These are phyloP conservation scores for Sarcophaga rosellei DNA, from an alignment of 2,888 invertebrate genomes.

Conservation along the genomic window DNA sequence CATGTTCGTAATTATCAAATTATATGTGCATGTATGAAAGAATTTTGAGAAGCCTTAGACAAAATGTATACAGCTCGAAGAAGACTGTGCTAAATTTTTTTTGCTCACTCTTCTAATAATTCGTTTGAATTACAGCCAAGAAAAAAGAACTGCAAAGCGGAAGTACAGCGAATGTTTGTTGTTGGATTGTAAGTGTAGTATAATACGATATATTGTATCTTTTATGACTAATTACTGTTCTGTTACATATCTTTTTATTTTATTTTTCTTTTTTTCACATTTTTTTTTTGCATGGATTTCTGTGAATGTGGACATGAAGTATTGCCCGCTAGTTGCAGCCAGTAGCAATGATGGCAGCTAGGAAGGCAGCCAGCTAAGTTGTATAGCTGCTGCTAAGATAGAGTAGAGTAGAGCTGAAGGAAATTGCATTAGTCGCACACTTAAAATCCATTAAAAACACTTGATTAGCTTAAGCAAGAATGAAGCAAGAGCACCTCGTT, in stretches of 20 bases:
- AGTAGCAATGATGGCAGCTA: background rate
- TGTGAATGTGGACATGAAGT: background rate
- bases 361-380: background rate
- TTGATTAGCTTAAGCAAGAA: slow-evolving; percentile 43
- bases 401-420: background rate
- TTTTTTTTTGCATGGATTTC: background rate
- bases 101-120: background rate
- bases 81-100: no score
- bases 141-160: background rate
- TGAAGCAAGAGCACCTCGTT: slow-evolving; percentile 22
- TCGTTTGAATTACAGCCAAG: background rate
- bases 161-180: background rate
- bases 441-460: slow-evolving; percentile 57
- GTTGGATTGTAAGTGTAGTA: background rate
- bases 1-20: no score
- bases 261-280: background rate
- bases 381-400: background rate
- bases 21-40: no score
- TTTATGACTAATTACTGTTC: background rate
- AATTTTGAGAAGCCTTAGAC: no score
- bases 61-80: no score
- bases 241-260: no score
- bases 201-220: background rate
- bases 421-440: slow-evolving; percentile 44
- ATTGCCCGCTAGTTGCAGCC: background rate